Base-by-base conservation (phyloP, 1,140 invertebrate species). In the Monomorium pharaonis region DNA sequence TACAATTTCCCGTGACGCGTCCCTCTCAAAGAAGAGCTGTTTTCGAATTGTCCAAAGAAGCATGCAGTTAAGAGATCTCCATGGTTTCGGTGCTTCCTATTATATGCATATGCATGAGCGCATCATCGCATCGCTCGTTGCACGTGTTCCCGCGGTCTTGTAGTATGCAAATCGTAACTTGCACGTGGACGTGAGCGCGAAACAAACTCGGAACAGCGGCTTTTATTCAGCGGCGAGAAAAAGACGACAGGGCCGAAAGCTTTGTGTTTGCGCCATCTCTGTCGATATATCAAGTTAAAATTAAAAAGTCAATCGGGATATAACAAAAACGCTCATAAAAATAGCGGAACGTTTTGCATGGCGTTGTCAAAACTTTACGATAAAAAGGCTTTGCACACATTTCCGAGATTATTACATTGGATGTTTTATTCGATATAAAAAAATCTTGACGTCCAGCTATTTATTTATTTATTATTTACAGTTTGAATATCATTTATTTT, bases 101-200 rank as follows among this genome's bases (percentile, higher is more conserved):
- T n/a, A 89, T 58, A 85, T 65, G 86, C 88, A 92, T 93, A 92
- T 92, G 84, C 90, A 92, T 89, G 87, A 92, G 86, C n/a, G n/a
- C 51, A 87, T 69, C 44, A 65, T 69, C 14, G 33, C 18, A 49
- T 58, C 72, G 67, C 58, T 33, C 10, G 58, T 87, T 72, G 86
- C 85, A 92, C 86, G 85, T 89, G 91, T 92, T 89, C 84, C 75
- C 27, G 84, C 49, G 74, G 70, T 75, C 85, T 90, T 86, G 88
- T 91, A 86, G 89, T 89, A 90, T 92, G 90, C 86, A 92, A 91
- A 92, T 91, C 85, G 24, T 54, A 65, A 42, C 9, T 10, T 30
- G 27, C 54, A 74, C 49, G 75, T 81, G 75, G 51, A 84, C 69
- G 70, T 24, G 72, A 33, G 33, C 30, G 33, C 18, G 69, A 83